Base-by-base conservation (phyloP, 2,113 vertebrate species). In the Desmodus rotundus region DNA sequence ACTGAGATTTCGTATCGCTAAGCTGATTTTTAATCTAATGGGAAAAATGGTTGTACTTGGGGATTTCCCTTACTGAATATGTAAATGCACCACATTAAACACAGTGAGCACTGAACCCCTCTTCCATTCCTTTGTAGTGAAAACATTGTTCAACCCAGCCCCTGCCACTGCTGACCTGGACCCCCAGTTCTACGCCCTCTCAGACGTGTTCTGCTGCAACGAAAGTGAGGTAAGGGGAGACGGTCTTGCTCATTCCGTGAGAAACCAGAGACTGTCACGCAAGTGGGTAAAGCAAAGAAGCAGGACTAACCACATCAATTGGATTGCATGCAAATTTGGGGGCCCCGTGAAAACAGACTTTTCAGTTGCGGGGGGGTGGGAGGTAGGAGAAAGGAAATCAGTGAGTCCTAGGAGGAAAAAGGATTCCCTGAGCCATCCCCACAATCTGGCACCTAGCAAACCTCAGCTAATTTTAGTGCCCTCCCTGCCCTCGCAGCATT, bases 141-240 rank as follows among this genome's bases (percentile, higher is more conserved):
- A 98, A 98, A 99, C 99, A 50, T 98, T 99, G 97, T 99, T 99
- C 98, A 99, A 99, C 98, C 99, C 99, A 24, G 99, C 99, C 26
- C 99, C 99, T 19, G 99, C 99, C 92, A 91, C 99, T 67, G 97
- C 99, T 91, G 98, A 99, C 97, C 98, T 99, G 97, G 99, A 99
- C 96, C 96, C 98, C 41, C 98, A 96, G 82, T 99, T 99, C 98
- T 99, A 99, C 98, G 94, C 95, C 80, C 96, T 98, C 90, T 99
- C 99, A 0, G 99, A 99, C 93, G 98, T 99, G 97, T 99, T 99
- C 98, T 99, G 99, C 98, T 99, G 99, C 98, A 99, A 99, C 94
- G 99, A 99, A 98, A 99, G 99, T 45, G 99, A 99, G 99, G 99
- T 99, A 98, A 84, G 7, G 87, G 4, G 2, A 45, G 20, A 61